phyloP scores from a whole-genome alignment of 1,140 invertebrate genomes.

The Eueides isabella region DNA sequence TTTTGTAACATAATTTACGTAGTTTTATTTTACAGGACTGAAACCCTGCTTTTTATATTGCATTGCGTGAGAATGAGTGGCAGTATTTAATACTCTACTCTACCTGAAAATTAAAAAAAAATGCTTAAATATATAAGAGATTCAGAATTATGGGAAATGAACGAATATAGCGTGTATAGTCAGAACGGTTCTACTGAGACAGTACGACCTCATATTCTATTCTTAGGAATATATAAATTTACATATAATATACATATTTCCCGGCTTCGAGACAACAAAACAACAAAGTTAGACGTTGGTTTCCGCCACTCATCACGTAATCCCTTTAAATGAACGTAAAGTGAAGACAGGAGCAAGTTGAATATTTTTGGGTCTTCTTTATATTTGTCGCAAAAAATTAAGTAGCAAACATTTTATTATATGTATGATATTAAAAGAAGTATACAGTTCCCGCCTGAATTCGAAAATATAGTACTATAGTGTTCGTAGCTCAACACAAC shows the following conservation, averaged over 20 bases:
- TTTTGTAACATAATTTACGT: no score
- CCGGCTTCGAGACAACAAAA: not conserved
- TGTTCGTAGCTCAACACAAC: no score
- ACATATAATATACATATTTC: constrained; percentile 6
- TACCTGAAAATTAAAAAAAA: no score
- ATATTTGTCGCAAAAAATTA: not conserved
- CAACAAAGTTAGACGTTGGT: not conserved
- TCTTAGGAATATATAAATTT: not conserved
- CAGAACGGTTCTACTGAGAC: not conserved
- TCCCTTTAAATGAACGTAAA: not conserved
- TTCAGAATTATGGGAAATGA: no score
- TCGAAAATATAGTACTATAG: no score
- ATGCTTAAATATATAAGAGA: no score
- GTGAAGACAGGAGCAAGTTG: not conserved
- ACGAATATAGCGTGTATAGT: not conserved
- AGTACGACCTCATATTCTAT: not conserved
- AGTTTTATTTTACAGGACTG: no score
- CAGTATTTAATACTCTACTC: no score
- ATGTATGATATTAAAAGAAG: no score
- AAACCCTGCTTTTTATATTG: no score
- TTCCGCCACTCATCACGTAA: not conserved
- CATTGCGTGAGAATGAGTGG: no score
- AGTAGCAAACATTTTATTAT: not conserved
- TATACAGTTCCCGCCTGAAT: no score
- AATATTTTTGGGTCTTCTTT: not conserved